Base-by-base conservation (phyloP, 1,140 invertebrate genomes). In the Drosophila rhopaloa region DNA sequence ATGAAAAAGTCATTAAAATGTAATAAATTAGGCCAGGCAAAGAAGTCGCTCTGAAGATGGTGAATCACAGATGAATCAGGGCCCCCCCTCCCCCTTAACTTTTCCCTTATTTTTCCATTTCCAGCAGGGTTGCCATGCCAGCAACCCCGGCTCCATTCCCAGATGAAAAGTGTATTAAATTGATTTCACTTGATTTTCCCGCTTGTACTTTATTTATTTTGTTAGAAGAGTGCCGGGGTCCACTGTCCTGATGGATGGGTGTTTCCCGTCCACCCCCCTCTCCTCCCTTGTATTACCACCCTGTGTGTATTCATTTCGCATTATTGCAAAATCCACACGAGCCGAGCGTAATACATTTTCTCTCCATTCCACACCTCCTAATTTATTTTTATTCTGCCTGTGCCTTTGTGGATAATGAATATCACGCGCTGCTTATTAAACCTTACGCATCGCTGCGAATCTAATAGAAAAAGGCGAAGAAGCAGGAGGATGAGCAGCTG, bases 341-440 rank as follows among this genome's bases (percentile, higher is more conserved):
- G 76, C n/a, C 19, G 54, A 37, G 74, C 59, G 24, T 65, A 82
- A 68, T 76, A 85, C 63, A 68, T 83, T 79, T 79, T 48, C 27
- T 14, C 32, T n/a, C 10, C 32, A 32, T 44, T 16, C 43, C 19
- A 29, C 32, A 4, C 10, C 43, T n/a, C 55, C 27, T 40, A 37
- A 29, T 29, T 40, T 41, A 68, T 47, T 47, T 70, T 35, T 37
- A 41, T 53, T 37, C 40, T 59, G 19, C 19, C 55, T 65, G 19
- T 35, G 65, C 48, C 56, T 54, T 48, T 53, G 53, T 53, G 59
- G 76, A 51, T 88, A 86, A 86, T 86, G 82, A 86, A 88, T 88
- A 88, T 88, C 82, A 86, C 82, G 82, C 83, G 76, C 79, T 82
- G 79, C 82, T 88, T 86, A 86, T 86, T 86, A 88, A 86, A 83